Conservation (phyloP, 2,888 invertebrate species). For the Perizoma flavofasciatum region DNA sequence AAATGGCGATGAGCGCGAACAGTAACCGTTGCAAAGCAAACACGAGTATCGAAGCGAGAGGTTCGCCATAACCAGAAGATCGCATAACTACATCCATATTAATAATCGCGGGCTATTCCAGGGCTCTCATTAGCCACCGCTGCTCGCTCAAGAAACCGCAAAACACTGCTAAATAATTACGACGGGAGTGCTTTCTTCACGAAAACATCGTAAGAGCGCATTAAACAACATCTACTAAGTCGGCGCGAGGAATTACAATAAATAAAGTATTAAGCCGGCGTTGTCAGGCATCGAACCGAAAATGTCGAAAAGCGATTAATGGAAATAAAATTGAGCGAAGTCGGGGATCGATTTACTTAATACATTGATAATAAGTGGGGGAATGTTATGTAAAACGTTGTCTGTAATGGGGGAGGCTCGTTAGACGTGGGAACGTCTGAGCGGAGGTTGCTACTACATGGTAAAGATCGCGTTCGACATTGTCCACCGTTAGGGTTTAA, state of each 20-base stretch:
- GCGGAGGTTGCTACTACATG: conserved; percentile 62
- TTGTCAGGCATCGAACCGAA: conserved; percentile 66
- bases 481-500: conserved; percentile 77
- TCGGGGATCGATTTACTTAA: conserved; percentile 76
- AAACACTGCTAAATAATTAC: conserved; percentile 81
- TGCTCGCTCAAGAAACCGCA: conserved; percentile 76
- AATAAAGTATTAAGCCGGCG: conserved; percentile 73
- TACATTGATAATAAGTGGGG: conserved; percentile 78
- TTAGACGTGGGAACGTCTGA: conserved; percentile 79
- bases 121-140: conserved; percentile 72
- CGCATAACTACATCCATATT: conserved; percentile 73
- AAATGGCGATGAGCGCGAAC: conserved; percentile 38
- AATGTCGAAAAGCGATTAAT: conserved; percentile 77
- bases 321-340: conserved; percentile 75
- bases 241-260: conserved; percentile 72
- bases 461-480: conserved; percentile 68
- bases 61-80: conserved; percentile 63
- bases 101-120: conserved; percentile 77
- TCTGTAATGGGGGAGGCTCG: conserved; percentile 78
- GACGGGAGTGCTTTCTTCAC: conserved; percentile 73
- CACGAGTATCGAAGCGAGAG: conserved; percentile 47
- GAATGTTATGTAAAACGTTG: conserved; percentile 76
- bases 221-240: conserved; percentile 76
- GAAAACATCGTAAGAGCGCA: conserved; percentile 74
- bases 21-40: conserved; percentile 49